phyloP scores from a whole-genome alignment of 2,113 vertebrate species.

The Lophius piscatorius region DNA sequence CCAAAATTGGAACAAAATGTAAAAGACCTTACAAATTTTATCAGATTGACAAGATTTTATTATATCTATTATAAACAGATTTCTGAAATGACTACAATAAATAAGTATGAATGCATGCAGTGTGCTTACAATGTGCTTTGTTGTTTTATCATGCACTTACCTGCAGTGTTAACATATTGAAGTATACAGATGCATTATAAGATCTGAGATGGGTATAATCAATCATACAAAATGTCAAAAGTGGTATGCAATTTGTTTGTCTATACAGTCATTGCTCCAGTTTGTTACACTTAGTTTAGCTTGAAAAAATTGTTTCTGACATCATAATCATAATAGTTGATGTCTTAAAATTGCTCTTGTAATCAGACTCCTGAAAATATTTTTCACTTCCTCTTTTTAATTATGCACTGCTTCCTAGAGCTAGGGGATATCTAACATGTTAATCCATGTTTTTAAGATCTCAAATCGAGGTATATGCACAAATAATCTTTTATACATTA shows the following conservation, averaged over 20 bases:
- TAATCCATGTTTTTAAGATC: slow-evolving; percentile 62
- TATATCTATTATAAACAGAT: slow-evolving; percentile 6
- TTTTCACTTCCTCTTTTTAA: slow-evolving; percentile 37
- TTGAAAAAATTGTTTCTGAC: slow-evolving; percentile 14
- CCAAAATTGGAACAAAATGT: background rate
- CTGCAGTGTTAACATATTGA: slow-evolving; percentile 5
- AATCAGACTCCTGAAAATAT: slow-evolving; percentile 22
- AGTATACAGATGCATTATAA: background rate
- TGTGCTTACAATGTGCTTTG: slow-evolving; percentile 45
- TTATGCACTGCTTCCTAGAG: slow-evolving; percentile 41
- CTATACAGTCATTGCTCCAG: background rate
- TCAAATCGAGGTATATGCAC: slow-evolving; percentile 76
- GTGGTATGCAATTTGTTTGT: slow-evolving; percentile 28
- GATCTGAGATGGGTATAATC: slow-evolving; percentile 21
- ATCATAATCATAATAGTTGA: slow-evolving; percentile 14
- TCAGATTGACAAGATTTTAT: slow-evolving; percentile 16
- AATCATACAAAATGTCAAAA: slow-evolving; percentile 5
- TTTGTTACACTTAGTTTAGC: slow-evolving; percentile 9
- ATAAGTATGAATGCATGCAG: slow-evolving; percentile 19
- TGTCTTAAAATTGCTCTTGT: slow-evolving; percentile 35
- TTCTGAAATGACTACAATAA: slow-evolving; percentile 2
- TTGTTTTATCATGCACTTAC: slow-evolving; percentile 17
- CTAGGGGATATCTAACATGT: slow-evolving; percentile 37
- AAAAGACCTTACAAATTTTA: background rate
- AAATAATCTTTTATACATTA: slow-evolving; percentile 66